phyloP scores from a whole-genome alignment of 1,140 invertebrate species.

The Drosophila nigrodunni region DNA sequence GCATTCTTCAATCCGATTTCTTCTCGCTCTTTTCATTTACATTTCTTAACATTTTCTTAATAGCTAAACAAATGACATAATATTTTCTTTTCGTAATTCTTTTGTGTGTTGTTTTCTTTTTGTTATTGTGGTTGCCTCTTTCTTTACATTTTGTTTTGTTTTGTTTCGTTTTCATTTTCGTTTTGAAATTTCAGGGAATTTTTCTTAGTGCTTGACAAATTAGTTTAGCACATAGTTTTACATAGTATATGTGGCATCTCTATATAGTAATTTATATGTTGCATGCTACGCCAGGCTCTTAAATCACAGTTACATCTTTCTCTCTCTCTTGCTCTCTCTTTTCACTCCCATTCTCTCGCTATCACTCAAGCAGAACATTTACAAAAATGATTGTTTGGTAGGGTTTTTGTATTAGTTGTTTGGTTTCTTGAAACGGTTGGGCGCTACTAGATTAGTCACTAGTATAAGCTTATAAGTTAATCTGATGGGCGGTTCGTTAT shows the following conservation, averaged over 20 bases:
- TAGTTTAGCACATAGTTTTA: slow-evolving; percentile 20
- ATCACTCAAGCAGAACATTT: slow-evolving; percentile 59
- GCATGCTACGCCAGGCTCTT: slow-evolving; percentile 67
- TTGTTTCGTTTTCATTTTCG: slow-evolving; percentile 41
- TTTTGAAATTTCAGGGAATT: slow-evolving; percentile 46
- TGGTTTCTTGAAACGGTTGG: slow-evolving; percentile 25
- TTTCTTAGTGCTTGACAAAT: slow-evolving; percentile 37
- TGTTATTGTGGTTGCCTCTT: slow-evolving; percentile 70
- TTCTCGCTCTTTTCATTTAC: slow-evolving; percentile 16
- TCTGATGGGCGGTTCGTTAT: slow-evolving; percentile 70
- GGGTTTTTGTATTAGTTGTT: slow-evolving; percentile 1
- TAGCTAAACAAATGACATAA: slow-evolving; percentile 61
- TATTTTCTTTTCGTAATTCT: slow-evolving; percentile 40
- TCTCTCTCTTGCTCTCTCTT: slow-evolving; percentile 39
- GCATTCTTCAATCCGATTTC: slow-evolving; percentile 23
- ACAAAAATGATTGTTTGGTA: slow-evolving; percentile 46
- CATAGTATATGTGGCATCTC: slow-evolving; percentile 2
- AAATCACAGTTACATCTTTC: slow-evolving; percentile 74
- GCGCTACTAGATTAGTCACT: slow-evolving; percentile 20
- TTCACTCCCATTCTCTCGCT: slow-evolving; percentile 9
- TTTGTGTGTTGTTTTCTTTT: slow-evolving; percentile 44
- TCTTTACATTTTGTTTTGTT: slow-evolving; percentile 73
- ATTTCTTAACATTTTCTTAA: slow-evolving; percentile 60
- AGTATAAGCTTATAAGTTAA: slow-evolving; percentile 49
- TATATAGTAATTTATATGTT: slow-evolving; percentile 13